Percentiles rank a stretch among this genome's conserved stretches.
Evolutionary conservation across 2,888 invertebrate genomes (phyloP).

Genomic region (Drepana falcataria): DNA sequence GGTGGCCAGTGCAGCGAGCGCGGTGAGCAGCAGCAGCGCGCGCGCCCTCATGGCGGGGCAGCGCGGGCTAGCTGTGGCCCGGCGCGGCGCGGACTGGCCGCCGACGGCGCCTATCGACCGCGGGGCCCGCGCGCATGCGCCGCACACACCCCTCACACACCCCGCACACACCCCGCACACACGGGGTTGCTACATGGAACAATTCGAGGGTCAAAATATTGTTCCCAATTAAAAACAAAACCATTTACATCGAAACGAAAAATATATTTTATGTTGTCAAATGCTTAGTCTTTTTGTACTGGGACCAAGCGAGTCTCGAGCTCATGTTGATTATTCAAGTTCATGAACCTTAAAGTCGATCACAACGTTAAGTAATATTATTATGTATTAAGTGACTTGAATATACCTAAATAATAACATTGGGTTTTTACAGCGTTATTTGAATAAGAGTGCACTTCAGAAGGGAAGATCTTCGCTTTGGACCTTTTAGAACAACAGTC

Average conservation of each 20-base stretch:
- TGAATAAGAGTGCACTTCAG: too few relatives aligned
- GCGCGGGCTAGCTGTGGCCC: slow-evolving; percentile 55
- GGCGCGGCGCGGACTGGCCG: slow-evolving; percentile 50
- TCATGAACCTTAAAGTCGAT: too few relatives aligned
- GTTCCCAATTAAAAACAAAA: slow-evolving; percentile 2
- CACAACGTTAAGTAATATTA: too few relatives aligned
- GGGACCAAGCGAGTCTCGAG: too few relatives aligned
- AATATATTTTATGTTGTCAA: too few relatives aligned
- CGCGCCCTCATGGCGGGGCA: slow-evolving; percentile 71
- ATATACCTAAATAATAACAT: too few relatives aligned
- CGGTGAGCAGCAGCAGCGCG: slow-evolving; percentile 52
- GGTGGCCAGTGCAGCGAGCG: slow-evolving; percentile 47
- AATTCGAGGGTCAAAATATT: slow-evolving; percentile 2
- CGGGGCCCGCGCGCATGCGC: slow-evolving; percentile 13
- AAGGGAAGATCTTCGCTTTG: too few relatives aligned
- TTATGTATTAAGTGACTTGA: too few relatives aligned
- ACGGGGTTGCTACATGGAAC: slow-evolving; percentile 2
- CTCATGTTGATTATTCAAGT: too few relatives aligned
- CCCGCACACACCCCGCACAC: slow-evolving; percentile 9
- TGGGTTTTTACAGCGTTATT: too few relatives aligned
- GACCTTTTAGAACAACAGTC: too few relatives aligned
- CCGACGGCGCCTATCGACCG: slow-evolving; percentile 14
- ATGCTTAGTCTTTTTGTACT: too few relatives aligned
- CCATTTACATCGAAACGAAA: not conserved
- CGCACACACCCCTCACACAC: slow-evolving; percentile 19